Base-by-base conservation (phyloP, 2,113 vertebrate genomes). In the Amblyopsis rosae region DNA sequence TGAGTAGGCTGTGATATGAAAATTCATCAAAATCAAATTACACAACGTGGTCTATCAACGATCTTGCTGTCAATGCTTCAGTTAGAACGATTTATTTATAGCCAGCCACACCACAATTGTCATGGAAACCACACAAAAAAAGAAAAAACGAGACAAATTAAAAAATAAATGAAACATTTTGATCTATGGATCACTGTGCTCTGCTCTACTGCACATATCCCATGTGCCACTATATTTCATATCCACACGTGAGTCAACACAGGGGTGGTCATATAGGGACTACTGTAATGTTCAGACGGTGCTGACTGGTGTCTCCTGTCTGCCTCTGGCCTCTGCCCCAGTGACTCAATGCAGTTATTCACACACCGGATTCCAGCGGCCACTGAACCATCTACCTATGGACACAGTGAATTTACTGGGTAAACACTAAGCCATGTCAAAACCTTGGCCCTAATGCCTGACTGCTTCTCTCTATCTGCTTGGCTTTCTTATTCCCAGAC, bases 341-440 rank as follows among this genome's bases (percentile, higher is more conserved):
- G 62, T 17, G 51, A 62, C 80, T 93, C 85, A 93, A 92, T 92
- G 91, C 86, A 86, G 77, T 85, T 88, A 92, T 92, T 92, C 88
- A 91, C 85, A 59, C 69, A 81, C 80, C 69, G 82, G 73, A 89
- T 87, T 91, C 85, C 88, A 88, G 89, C 73, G 81, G 82, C 80
- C 80, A 83, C 79, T 79, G 80, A 84, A 88, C 81, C 87, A 86
- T 86, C 75, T 74, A 72, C 73, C 79, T 73, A 74, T 51, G 83
- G 82, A 84, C 86, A 91, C 67, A 82, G 79, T 80, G 84, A 82
- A 81, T 91, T 88, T 89, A 91, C 91, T 89, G 84, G 77, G 82
- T 89, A 91, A 92, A 92, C 56, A 90, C 53, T 4, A 7, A 13
- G 32, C 62, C 0, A 57, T 76, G 80, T 80, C 79, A 76, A 83